Evolutionary conservation across 2,888 invertebrate species (phyloP).

Genomic region (Drosophila neotestacea): DNA sequence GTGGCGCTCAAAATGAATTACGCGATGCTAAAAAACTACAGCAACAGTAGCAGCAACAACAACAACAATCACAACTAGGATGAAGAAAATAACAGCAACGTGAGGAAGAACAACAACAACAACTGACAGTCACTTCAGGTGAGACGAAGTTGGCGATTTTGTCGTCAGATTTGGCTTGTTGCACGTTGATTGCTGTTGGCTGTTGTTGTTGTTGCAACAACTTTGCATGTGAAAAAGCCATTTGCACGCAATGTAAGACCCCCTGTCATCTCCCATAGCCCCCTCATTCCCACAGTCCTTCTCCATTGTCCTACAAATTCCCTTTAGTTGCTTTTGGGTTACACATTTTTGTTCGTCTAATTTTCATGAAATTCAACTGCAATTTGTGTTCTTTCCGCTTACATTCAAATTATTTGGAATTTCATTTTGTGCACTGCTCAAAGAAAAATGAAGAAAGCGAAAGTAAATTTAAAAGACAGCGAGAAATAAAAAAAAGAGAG

Average conservation of each 20-base stretch:
- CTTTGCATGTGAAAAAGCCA: slow-evolving; percentile 52
- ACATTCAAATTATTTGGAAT: slow-evolving; percentile 60
- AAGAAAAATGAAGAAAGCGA: slow-evolving; percentile 46
- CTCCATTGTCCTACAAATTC: neutral
- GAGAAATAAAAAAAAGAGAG: neutral
- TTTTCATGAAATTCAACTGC: slow-evolving; percentile 68
- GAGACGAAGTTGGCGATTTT: neutral
- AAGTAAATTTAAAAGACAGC: slow-evolving; percentile 34
- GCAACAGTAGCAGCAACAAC: slow-evolving; percentile 1
- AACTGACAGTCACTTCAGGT: slow-evolving; percentile 29
- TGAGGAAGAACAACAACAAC: slow-evolving; percentile 4
- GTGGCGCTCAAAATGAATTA: slow-evolving; percentile 45
- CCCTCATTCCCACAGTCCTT: neutral
- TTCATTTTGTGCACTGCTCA: slow-evolving; percentile 42
- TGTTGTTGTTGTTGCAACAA: slow-evolving; percentile 22
- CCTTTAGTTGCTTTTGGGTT: slow-evolving; percentile 5
- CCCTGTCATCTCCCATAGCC: neutral
- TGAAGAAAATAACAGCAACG: neutral
- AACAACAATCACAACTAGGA: neutral
- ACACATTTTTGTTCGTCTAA: slow-evolving; percentile 20
- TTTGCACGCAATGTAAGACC: slow-evolving; percentile 62
- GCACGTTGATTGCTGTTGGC: slow-evolving; percentile 20
- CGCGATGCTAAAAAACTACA: slow-evolving; percentile 35
- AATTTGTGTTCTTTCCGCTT: slow-evolving; percentile 62
- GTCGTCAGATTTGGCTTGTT: slow-evolving; percentile 25